phyloP scores from a whole-genome alignment of 2,888 invertebrate species.

The Zele albiditarsus region DNA sequence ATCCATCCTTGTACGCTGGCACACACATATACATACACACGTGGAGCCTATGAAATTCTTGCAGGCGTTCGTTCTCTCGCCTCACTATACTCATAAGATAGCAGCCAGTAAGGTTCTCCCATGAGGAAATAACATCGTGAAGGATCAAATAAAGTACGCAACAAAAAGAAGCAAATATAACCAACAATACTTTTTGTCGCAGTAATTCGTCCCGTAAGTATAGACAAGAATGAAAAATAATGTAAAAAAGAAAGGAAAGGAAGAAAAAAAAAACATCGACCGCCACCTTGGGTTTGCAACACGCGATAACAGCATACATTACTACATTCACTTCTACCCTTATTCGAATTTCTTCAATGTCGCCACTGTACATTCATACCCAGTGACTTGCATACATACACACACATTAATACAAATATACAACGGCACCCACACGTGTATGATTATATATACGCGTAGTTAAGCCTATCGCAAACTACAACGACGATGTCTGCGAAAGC shows the following conservation, averaged over 20 bases:
- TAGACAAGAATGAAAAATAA: not conserved
- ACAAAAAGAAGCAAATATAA: not conserved
- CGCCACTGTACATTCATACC: not conserved
- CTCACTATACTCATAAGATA: slow-evolving; percentile 34
- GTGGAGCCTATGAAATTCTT: slow-evolving; percentile 36
- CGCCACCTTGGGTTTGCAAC: not conserved
- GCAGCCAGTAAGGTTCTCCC: slow-evolving; percentile 17
- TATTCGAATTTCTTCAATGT: slow-evolving; percentile 22
- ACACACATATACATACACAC: not conserved
- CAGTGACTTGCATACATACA: not conserved
- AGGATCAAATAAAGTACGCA: slow-evolving; percentile 29
- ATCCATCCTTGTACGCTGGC: not conserved
- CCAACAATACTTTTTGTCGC: slow-evolving; percentile 25
- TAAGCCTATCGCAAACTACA: slow-evolving; percentile 35
- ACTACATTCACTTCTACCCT: slow-evolving; percentile 1
- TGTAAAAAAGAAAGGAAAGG: not conserved
- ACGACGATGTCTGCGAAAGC: slow-evolving; percentile 33
- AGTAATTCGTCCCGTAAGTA: slow-evolving; percentile 24
- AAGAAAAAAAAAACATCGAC: not conserved
- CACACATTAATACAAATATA: not conserved
- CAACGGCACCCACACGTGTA: no score
- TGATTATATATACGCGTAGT: slow-evolving; percentile 7
- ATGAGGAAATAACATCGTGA: slow-evolving; percentile 29
- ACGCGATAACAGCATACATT: slow-evolving; percentile 18
- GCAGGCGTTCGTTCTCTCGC: slow-evolving; percentile 4